Evolutionary conservation across 2,888 invertebrate species (phyloP).

Genomic region (Blastobasis lacticolella): DNA sequence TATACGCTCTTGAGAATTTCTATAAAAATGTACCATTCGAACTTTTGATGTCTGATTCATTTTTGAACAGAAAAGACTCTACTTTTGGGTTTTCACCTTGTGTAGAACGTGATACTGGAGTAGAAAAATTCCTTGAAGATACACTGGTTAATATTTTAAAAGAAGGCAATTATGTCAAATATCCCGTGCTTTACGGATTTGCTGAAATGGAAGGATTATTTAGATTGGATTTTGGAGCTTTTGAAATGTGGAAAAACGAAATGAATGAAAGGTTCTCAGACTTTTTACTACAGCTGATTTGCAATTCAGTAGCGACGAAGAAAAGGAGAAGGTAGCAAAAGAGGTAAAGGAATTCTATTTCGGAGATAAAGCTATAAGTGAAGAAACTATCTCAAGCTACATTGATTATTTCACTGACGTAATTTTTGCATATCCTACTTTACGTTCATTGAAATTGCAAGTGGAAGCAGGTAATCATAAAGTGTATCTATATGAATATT

Average conservation of each 20-base stretch:
- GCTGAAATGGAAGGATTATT: constrained; percentile 39
- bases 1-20: constrained; percentile 33
- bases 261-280: constrained; percentile 46
- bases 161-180: constrained; percentile 23
- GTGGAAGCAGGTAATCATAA: constrained; percentile 23
- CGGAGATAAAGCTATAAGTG: constrained; percentile 19
- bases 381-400: constrained; percentile 21
- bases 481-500: constrained; percentile 31
- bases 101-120: constrained; percentile 19
- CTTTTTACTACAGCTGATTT: constrained; percentile 41
- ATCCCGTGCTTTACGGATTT: constrained; percentile 39
- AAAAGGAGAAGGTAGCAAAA: constrained; percentile 26
- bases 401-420: constrained; percentile 32
- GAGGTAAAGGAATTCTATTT: constrained; percentile 33
- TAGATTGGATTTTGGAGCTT: constrained; percentile 20
- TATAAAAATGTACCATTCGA: constrained; percentile 28
- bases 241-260: constrained; percentile 21
- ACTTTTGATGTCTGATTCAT: constrained; percentile 18
- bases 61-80: constrained; percentile 18
- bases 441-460: constrained; percentile 23
- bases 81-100: constrained; percentile 14
- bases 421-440: constrained; percentile 20
- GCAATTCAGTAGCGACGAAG: constrained; percentile 21
- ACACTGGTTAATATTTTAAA: constrained; percentile 31
- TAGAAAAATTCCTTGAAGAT: constrained; percentile 27